Percentiles rank a stretch among this genome's conserved stretches.
Evolutionary conservation across 2,888 invertebrate genomes (phyloP).

Genomic region (Barypeithes pellucidus): DNA sequence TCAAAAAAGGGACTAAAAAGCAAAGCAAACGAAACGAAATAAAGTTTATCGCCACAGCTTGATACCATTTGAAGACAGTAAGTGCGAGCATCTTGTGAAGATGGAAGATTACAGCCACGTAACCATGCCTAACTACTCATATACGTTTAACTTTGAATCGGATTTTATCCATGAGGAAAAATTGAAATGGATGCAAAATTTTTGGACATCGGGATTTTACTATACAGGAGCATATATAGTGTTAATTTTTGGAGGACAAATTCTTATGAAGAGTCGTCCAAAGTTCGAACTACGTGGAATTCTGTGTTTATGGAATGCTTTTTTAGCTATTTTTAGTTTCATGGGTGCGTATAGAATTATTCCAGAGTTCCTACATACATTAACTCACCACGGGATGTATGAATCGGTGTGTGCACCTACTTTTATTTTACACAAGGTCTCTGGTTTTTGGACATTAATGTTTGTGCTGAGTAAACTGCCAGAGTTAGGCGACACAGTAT

Average conservation of each 20-base stretch:
- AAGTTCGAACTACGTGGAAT: slow-evolving; percentile 91
- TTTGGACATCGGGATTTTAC: slow-evolving; percentile 96
- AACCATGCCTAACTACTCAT: slow-evolving; percentile 89
- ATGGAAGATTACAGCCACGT: slow-evolving; percentile 75
- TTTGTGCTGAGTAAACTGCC: slow-evolving; percentile 97
- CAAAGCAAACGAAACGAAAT: too few species aligned
- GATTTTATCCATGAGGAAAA: slow-evolving; percentile 93
- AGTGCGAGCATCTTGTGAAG: slow-evolving; percentile 35
- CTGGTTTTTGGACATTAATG: slow-evolving; percentile 98
- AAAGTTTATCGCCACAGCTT: too few species aligned
- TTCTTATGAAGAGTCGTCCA: slow-evolving; percentile 93
- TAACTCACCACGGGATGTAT: slow-evolving; percentile 92
- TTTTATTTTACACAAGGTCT: slow-evolving; percentile 92
- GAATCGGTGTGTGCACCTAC: slow-evolving; percentile 97
- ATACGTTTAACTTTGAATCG: slow-evolving; percentile 95
- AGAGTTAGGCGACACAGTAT: slow-evolving; percentile 96
- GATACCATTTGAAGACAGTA: slow-evolving; percentile 22
- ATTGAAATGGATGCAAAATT: slow-evolving; percentile 95
- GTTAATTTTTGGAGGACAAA: slow-evolving; percentile 93
- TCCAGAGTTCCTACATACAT: slow-evolving; percentile 92
- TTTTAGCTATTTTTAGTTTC: slow-evolving; percentile 94
- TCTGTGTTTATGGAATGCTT: slow-evolving; percentile 93
- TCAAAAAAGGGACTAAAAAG: too few species aligned
- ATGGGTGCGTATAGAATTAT: slow-evolving; percentile 94
- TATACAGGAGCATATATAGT: slow-evolving; percentile 91